A percentile compares a stretch with the other conserved stretches of the same genome.
Conservation (phyloP, 2,888 invertebrate species). For the Harpalus rufipes region DNA sequence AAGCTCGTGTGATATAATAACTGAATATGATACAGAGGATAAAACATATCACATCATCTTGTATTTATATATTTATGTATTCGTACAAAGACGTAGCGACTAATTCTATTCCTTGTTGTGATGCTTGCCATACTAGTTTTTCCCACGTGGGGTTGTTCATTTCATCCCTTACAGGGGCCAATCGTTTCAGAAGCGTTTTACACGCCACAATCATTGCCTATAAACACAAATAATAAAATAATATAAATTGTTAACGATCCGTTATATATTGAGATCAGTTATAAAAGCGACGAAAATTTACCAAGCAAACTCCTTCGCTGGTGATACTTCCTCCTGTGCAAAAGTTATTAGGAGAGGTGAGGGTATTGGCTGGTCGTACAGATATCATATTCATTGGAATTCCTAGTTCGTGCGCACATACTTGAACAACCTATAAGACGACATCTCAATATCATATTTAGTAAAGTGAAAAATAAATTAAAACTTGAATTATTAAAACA, state of each 20-base stretch:
- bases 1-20: no score
- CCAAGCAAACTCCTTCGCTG: conserved; percentile 83
- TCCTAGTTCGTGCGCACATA: conserved; percentile 85
- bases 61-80: no score
- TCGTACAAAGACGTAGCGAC: conserved; percentile 81
- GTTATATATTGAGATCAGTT: no score
- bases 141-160: conserved; percentile 80
- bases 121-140: conserved; percentile 80
- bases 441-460: no score
- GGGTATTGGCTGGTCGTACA: conserved; percentile 83
- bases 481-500: no score
- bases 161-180: conserved; percentile 81
- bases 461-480: no score
- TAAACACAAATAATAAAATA: conserved; percentile 62
- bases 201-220: conserved; percentile 82
- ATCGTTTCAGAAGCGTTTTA: conserved; percentile 80
- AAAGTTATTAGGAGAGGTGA: conserved; percentile 83
- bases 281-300: conserved; percentile 69
- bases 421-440: conserved; percentile 82
- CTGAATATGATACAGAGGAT: no score
- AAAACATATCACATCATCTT: no score
- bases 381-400: conserved; percentile 83
- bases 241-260: no score
- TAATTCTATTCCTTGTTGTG: conserved; percentile 79
- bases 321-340: conserved; percentile 86